Conservation (phyloP, 2,113 vertebrate genomes). For the Oceanodroma tethys region DNA sequence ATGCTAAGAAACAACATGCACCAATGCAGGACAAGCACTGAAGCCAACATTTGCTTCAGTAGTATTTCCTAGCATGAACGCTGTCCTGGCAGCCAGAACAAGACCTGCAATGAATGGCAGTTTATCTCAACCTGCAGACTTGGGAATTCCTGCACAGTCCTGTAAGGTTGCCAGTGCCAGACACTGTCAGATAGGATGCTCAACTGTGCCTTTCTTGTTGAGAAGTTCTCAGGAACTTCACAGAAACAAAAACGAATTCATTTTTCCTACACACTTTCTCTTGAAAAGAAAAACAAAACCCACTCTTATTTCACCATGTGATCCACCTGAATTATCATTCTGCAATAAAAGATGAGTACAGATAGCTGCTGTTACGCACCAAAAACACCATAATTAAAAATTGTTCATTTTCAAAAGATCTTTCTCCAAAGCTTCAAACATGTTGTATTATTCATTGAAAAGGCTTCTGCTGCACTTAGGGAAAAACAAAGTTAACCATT, state of each 20-base stretch:
- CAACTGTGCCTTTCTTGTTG: background rate
- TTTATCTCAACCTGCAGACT: background rate
- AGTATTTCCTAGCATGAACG: accelerated
- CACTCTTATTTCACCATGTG: background rate
- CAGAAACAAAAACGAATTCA: background rate
- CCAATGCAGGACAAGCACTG: background rate
- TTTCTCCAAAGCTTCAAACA: background rate
- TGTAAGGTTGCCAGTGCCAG: background rate
- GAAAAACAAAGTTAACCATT: background rate
- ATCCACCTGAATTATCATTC: background rate
- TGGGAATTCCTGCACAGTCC: background rate
- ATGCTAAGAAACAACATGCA: background rate
- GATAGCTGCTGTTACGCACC: background rate
- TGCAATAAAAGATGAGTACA: background rate
- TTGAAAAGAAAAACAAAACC: background rate
- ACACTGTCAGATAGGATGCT: background rate
- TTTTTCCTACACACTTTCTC: background rate
- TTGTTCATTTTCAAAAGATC: background rate
- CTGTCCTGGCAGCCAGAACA: background rate
- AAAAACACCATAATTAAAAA: background rate
- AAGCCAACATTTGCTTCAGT: background rate
- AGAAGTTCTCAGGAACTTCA: background rate
- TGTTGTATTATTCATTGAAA: background rate
- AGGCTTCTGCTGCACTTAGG: background rate
- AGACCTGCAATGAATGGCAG: background rate